Conservation (phyloP, 1,140 invertebrate genomes). For the Megathymus violae region DNA sequence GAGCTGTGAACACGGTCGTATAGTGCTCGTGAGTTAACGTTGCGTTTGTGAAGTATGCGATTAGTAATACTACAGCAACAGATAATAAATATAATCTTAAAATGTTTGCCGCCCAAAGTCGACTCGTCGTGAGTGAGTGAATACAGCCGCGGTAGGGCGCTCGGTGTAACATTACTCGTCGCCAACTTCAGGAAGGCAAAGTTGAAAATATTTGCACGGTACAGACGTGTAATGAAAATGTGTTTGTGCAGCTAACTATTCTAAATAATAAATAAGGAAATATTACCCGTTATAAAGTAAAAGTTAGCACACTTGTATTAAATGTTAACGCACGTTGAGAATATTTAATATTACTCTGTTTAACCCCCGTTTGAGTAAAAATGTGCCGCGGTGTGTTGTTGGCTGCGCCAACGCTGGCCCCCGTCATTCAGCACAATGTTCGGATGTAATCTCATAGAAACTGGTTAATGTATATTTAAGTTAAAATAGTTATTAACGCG, state of each 20-base stretch:
- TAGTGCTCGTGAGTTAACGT: neutral
- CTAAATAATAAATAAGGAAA: conserved; percentile 30
- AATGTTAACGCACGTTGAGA: conserved; percentile 35
- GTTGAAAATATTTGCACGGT: neutral
- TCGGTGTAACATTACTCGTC: neutral
- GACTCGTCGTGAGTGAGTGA: neutral
- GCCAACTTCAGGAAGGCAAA: neutral
- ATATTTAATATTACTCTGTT: conserved; percentile 35
- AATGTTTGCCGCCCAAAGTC: neutral
- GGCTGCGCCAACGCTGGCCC: conserved; percentile 39
- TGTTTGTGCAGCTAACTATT: conserved; percentile 29
- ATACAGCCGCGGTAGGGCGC: neutral
- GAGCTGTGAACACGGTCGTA: conserved; percentile 7
- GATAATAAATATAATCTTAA: no score
- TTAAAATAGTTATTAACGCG: conserved; percentile 75
- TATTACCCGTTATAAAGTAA: conserved; percentile 32
- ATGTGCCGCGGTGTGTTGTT: conserved; percentile 24
- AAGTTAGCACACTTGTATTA: conserved; percentile 35
- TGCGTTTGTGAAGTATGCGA: neutral
- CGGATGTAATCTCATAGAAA: conserved; percentile 68
- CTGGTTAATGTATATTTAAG: conserved; percentile 73
- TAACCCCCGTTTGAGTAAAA: conserved; percentile 22
- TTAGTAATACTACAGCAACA: neutral
- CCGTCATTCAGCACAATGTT: conserved; percentile 47
- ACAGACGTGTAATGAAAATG: conserved; percentile 18